phyloP scores from a whole-genome alignment of 1,140 invertebrate species.

The Eulimnadia texana region DNA sequence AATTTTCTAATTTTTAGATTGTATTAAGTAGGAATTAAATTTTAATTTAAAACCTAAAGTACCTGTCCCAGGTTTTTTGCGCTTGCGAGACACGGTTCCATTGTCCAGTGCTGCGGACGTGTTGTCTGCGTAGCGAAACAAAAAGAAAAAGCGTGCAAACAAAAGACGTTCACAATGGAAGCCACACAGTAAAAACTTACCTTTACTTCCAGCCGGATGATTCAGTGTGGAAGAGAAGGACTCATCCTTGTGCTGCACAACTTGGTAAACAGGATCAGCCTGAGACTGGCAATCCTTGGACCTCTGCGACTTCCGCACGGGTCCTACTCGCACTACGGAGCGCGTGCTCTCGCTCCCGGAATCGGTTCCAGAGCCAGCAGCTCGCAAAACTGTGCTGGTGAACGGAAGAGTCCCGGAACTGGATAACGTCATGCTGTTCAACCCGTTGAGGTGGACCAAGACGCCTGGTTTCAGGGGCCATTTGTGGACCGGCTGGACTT shows the following conservation, averaged over 20 bases:
- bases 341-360: conserved; percentile 14
- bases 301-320: not conserved
- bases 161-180: not conserved
- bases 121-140: not conserved
- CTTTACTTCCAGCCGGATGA: too few species aligned
- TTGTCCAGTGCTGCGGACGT: not conserved
- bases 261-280: not conserved
- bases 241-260: not conserved
- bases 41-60: too few species aligned
- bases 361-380: conserved; percentile 4
- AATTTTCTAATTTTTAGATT: too few species aligned
- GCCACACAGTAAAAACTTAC: too few species aligned
- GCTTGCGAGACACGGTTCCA: conserved; percentile 41
- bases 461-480: conserved; percentile 80
- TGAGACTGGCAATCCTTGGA: not conserved
- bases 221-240: too few species aligned
- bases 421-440: conserved; percentile 38
- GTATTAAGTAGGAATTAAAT: too few species aligned
- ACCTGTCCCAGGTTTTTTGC: conserved; percentile 59
- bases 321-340: conserved; percentile 7
- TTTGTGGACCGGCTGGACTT: conserved; percentile 34
- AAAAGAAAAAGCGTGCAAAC: not conserved
- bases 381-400: conserved; percentile 17
- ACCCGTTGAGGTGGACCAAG: conserved; percentile 65
- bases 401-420: conserved; percentile 23